Conservation (phyloP, 2,797 vertebrate genomes). For the Otolemur crassicaudatus region DNA sequence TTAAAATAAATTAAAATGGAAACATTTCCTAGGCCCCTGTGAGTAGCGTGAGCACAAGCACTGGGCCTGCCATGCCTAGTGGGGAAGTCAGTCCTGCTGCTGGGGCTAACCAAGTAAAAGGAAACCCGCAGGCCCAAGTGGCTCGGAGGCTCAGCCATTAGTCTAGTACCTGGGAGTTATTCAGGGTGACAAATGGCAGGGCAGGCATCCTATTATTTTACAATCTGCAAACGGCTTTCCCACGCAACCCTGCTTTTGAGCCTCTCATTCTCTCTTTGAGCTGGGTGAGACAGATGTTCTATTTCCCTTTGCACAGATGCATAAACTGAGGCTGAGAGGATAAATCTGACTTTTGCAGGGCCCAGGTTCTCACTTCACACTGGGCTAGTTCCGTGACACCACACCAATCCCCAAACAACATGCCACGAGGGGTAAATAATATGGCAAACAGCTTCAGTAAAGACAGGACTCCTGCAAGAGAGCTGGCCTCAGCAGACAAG, state of each 20-base stretch:
- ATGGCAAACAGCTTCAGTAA: too few relatives aligned
- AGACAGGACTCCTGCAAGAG: too few relatives aligned
- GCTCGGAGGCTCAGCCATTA: background rate
- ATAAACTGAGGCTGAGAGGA: background rate
- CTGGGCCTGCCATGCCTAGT: accelerated
- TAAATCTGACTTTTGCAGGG: background rate
- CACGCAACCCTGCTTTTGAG: accelerated
- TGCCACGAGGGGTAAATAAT: accelerated
- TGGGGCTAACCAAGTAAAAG: background rate
- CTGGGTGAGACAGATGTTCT: too few relatives aligned
- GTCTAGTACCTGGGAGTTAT: background rate
- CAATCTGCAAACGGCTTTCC: background rate
- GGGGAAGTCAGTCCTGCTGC: background rate
- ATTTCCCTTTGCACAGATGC: background rate
- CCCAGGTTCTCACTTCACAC: accelerated
- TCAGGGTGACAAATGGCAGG: background rate
- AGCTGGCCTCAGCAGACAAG: accelerated
- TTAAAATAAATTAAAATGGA: background rate
- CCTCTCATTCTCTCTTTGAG: background rate
- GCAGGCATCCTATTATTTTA: background rate
- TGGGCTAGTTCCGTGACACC: background rate
- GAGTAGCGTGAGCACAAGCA: too few relatives aligned
- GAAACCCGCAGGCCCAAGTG: background rate
- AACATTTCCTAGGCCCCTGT: background rate
- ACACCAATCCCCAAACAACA: background rate